phyloP scores from a whole-genome alignment of 2,113 vertebrate genomes.

The Notiomystis cincta region DNA sequence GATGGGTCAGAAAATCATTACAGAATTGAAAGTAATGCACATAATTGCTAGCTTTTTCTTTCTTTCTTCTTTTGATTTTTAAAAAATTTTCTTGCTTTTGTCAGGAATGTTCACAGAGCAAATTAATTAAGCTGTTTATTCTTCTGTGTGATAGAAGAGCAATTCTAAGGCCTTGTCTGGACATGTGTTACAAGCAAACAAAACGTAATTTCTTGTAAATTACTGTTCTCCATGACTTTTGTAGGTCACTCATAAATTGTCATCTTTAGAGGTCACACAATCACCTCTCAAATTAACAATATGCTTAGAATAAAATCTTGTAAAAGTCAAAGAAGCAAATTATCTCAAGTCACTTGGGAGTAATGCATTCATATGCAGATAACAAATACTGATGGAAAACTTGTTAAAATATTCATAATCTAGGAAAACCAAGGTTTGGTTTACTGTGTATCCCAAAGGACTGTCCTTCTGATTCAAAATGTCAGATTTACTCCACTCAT shows the following conservation, averaged over 20 bases:
- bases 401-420: background rate
- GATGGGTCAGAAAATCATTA: background rate
- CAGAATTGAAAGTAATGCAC: background rate
- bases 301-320: background rate
- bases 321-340: background rate
- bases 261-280: background rate
- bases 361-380: background rate
- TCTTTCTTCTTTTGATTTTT: background rate
- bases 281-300: background rate
- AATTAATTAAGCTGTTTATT: background rate
- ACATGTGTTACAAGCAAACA: background rate
- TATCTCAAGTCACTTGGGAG: background rate
- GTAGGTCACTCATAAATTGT: background rate
- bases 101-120: background rate
- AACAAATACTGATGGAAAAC: background rate
- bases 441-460: background rate
- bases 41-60: background rate
- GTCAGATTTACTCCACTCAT: background rate
- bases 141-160: background rate
- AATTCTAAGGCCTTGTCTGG: background rate
- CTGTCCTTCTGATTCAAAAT: background rate
- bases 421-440: background rate
- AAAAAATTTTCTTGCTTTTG: background rate
- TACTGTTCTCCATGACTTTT: background rate
- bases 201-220: background rate